Evolutionary conservation across 2,888 invertebrate genomes (phyloP), one percentile per base, ranked within the genome.

Genomic region (Antitype chi): DNA sequence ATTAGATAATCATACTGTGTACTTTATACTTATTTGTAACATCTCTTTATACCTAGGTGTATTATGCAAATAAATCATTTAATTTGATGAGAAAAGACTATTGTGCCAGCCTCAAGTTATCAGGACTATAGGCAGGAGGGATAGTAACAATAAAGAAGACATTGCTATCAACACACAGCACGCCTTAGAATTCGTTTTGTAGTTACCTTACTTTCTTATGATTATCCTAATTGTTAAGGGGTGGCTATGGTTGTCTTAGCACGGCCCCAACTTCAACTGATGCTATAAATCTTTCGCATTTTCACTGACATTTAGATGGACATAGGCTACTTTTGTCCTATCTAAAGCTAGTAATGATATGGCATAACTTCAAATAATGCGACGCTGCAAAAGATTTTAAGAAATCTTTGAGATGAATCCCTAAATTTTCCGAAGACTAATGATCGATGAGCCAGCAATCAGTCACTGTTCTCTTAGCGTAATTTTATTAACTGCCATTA

Each of bases 401-500:
- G 9, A 17, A 78, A 78, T 57, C 28, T 67, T 20, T 6, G 15
- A 28, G 38, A 73, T 72, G 1, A 38, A 55, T 62, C 47, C 20
- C 23, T 1, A 28, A 28, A n/a, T 32, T 43, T 25, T 23, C 15
- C n/a, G 15, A 47, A 59, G 13, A 28, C 13, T 55, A 8, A 70
- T 71, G 80, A 80, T 76, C 63, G 63, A 80, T 69, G 49, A 68
- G 76, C 11, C 11, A 69, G 59, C 72, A 64, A 77, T 77, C 68
- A 55, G 49, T 81, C 68, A 66, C 64, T 32, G 52, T 59, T 59
- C 38, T 66, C 5, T 71, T 11, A 28, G 28, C 15, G 23, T 77
- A 76, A 80, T 80, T 76, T 70, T 63, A 80, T 70, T 76, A 80
- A 76, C 67, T 70, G 76, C 55, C 55, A 52, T 75, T 68, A 80